A percentile compares a stretch with the other conserved stretches of the same genome.
phyloP scores from a whole-genome alignment of 2,113 vertebrate genomes.

The Oncorhynchus clarkii region DNA sequence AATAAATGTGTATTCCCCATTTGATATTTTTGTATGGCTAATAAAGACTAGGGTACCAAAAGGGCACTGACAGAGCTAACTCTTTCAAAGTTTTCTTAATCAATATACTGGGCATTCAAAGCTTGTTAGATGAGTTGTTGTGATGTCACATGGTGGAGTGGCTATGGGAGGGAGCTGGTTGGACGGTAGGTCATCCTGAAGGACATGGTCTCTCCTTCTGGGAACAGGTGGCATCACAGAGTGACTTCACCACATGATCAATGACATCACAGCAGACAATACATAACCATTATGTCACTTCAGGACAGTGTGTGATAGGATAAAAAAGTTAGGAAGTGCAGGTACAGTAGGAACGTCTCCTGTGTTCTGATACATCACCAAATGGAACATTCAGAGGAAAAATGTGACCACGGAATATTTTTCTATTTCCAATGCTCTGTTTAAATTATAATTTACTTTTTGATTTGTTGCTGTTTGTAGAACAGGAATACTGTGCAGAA shows the following conservation, averaged over 20 bases:
- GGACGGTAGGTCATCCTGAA: slow-evolving; percentile 50
- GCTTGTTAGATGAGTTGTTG: slow-evolving; percentile 59
- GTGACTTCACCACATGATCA: slow-evolving; percentile 65
- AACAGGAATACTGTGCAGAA: neutral
- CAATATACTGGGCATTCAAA: slow-evolving; percentile 47
- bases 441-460: neutral
- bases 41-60: too few species aligned
- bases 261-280: slow-evolving; percentile 48
- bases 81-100: slow-evolving; percentile 32
- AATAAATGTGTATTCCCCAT: too few species aligned
- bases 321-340: neutral
- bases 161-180: slow-evolving; percentile 23
- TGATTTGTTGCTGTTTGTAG: neutral
- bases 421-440: neutral
- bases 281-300: slow-evolving; percentile 36
- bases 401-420: neutral
- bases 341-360: neutral
- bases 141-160: slow-evolving; percentile 26
- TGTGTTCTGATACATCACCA: neutral
- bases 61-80: too few species aligned
- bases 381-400: too few species aligned
- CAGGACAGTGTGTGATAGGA: slow-evolving; percentile 40
- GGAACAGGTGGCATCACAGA: slow-evolving; percentile 70
- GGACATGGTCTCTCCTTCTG: slow-evolving; percentile 61
- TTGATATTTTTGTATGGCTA: too few species aligned